A percentile compares a stretch with the other conserved stretches of the same genome.
Conservation (phyloP, 2,888 invertebrate genomes). For the Patella ulyssiponensis region DNA sequence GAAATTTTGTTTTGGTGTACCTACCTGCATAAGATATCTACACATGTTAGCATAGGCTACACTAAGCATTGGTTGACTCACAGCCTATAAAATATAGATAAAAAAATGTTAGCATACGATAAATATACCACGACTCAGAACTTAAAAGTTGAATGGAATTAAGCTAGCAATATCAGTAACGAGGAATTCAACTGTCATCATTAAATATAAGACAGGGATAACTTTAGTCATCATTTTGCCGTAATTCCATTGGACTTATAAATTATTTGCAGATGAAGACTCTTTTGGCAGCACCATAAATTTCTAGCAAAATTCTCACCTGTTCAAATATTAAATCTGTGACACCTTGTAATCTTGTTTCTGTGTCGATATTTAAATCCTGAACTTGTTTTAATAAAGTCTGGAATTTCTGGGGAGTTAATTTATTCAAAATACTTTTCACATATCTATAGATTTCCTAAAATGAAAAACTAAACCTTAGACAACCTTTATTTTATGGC, state of each 20-base stretch:
- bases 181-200: too few relatives aligned
- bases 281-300: not conserved
- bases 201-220: too few relatives aligned
- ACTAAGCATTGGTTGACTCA: slow-evolving; percentile 77
- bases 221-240: too few relatives aligned
- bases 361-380: slow-evolving; percentile 83
- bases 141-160: not conserved
- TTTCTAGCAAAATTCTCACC: slow-evolving; percentile 71
- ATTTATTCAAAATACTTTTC: slow-evolving; percentile 90
- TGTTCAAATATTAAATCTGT: slow-evolving; percentile 95
- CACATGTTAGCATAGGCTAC: slow-evolving; percentile 90
- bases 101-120: too few relatives aligned
- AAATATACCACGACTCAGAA: not conserved
- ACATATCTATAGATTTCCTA: slow-evolving; percentile 84
- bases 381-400: slow-evolving; percentile 85
- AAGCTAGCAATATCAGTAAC: not conserved
- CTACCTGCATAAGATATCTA: slow-evolving; percentile 65
- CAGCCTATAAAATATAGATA: too few relatives aligned
- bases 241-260: not conserved
- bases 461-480: slow-evolving; percentile 25
- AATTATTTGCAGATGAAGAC: too few relatives aligned
- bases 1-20: slow-evolving; percentile 23
- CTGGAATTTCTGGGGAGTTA: slow-evolving; percentile 94
- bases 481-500: too few relatives aligned
- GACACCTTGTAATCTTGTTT: slow-evolving; percentile 84